phyloP scores from a whole-genome alignment of 2,113 vertebrate species.

The Nematolebias whitei region DNA sequence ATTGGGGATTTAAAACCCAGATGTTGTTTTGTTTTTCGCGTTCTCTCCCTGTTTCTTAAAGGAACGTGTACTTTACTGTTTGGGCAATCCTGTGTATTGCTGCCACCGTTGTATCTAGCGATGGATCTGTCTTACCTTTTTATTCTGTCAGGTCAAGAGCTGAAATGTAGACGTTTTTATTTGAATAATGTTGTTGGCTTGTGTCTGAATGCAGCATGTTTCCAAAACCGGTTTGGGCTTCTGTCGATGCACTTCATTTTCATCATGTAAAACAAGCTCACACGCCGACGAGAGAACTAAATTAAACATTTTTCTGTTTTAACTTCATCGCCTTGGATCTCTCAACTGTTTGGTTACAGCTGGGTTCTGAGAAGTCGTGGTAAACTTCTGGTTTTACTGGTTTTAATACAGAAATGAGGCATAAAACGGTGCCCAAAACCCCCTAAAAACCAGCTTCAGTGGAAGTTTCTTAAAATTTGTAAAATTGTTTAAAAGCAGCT shows the following conservation, averaged over 20 bases:
- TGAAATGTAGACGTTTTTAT: slow-evolving; percentile 74
- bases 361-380: too few species aligned
- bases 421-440: too few species aligned
- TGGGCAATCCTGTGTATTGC: slow-evolving; percentile 85
- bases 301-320: slow-evolving; percentile 84
- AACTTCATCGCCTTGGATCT: slow-evolving; percentile 21
- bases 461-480: too few species aligned
- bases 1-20: slow-evolving; percentile 76
- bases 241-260: slow-evolving; percentile 80
- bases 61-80: slow-evolving; percentile 87
- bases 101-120: slow-evolving; percentile 70
- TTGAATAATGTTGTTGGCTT: slow-evolving; percentile 67
- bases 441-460: too few species aligned
- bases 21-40: slow-evolving; percentile 73
- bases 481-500: too few species aligned
- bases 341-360: too few species aligned
- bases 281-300: slow-evolving; percentile 81
- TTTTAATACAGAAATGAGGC: too few species aligned
- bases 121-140: slow-evolving; percentile 70
- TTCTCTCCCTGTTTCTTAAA: slow-evolving; percentile 88
- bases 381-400: too few species aligned
- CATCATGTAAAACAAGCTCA: slow-evolving; percentile 66
- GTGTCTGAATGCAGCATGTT: slow-evolving; percentile 77
- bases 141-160: slow-evolving; percentile 78
- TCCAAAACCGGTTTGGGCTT: slow-evolving; percentile 74